Percentiles rank a stretch among this genome's conserved stretches.
These are phyloP conservation scores for Austrolebias charrua DNA, from an alignment of 2,797 vertebrate species.

Conservation along the genomic window DNA sequence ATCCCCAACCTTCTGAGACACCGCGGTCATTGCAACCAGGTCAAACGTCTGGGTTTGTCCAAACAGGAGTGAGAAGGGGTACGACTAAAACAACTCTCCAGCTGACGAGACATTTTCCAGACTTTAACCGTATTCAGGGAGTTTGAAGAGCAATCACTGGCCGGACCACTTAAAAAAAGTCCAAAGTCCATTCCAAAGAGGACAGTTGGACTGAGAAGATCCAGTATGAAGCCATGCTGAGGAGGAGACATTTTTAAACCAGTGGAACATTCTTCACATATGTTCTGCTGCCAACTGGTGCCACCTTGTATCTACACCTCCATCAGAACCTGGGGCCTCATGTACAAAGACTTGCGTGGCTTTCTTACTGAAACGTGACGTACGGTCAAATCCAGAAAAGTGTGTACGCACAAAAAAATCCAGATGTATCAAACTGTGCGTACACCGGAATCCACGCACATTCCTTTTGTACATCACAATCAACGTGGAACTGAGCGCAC, in stretches of 20 bases:
- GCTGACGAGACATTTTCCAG: neutral
- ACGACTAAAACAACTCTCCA: neutral
- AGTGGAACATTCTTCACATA: neutral
- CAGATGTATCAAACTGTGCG: too few relatives aligned
- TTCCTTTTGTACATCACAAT: too few relatives aligned
- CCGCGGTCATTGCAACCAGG: neutral
- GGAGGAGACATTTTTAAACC: neutral
- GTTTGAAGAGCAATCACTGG: neutral
- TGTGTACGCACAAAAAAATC: too few relatives aligned
- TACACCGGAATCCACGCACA: too few relatives aligned
- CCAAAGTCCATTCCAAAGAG: neutral
- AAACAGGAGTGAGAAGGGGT: neutral
- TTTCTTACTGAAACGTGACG: too few relatives aligned
- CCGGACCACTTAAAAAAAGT: neutral
- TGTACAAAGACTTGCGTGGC: too few relatives aligned
- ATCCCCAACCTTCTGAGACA: neutral
- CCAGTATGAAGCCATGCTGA: neutral
- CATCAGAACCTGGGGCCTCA: neutral
- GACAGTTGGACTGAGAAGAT: neutral
- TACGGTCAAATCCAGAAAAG: too few relatives aligned
- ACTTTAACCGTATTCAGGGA: neutral
- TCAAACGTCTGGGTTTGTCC: neutral
- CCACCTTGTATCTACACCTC: neutral
- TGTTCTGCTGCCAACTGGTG: neutral
- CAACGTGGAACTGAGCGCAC: too few relatives aligned